These are phyloP conservation scores for Ciconia maguari DNA, from an alignment of 2,113 vertebrate genomes.

Conservation along the genomic window DNA sequence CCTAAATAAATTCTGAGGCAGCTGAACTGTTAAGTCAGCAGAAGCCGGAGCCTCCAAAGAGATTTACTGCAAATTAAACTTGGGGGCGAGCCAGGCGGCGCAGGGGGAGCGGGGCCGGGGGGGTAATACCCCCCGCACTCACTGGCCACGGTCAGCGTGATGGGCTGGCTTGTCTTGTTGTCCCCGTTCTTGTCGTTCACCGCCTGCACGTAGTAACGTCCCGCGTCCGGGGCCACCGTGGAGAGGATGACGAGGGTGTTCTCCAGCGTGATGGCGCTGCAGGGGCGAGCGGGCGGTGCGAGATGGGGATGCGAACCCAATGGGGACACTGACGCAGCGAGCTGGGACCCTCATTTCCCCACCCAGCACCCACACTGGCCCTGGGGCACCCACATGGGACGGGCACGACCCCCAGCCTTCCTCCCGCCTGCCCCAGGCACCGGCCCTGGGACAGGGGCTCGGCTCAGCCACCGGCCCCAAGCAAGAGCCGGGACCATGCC, in stretches of 20 bases:
- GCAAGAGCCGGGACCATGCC: not conserved
- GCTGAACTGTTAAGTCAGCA: conserved; percentile 41
- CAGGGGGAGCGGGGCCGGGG: not conserved
- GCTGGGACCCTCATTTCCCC: not conserved
- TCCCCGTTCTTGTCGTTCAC: conserved; percentile 98
- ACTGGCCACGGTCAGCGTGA: conserved; percentile 92
- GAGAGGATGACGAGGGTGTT: conserved; percentile 97
- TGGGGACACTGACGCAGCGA: accelerated
- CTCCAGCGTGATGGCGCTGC: conserved; percentile 93
- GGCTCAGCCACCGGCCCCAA: not conserved
- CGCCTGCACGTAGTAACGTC: conserved; percentile 94
- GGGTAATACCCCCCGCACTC: conserved; percentile 58
- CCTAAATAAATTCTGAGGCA: conserved; percentile 3
- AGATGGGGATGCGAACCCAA: not conserved
- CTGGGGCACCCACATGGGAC: not conserved
- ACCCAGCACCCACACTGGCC: not conserved
- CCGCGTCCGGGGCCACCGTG: conserved; percentile 91
- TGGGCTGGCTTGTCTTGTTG: conserved; percentile 97
- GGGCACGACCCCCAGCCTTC: not conserved
- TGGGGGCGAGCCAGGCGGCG: not conserved
- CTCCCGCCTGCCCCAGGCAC: not conserved
- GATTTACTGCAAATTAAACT: conserved; percentile 63
- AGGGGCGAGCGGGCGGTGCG: accelerated
- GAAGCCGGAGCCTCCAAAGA: not conserved
- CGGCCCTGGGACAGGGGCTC: accelerated